These are phyloP conservation scores for Sturmia bella DNA, from an alignment of 2,888 invertebrate species.

Conservation along the genomic window DNA sequence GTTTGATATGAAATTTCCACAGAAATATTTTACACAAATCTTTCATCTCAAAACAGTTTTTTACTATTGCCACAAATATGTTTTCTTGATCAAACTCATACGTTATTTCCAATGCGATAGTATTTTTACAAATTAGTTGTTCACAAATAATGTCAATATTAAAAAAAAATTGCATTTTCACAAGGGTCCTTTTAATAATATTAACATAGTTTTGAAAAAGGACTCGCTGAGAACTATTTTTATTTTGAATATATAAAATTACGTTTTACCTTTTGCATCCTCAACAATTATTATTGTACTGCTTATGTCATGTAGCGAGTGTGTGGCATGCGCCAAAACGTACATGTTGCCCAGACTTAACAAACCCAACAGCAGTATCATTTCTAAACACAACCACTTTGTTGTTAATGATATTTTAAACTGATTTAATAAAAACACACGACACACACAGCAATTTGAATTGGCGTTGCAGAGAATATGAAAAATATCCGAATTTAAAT, in stretches of 20 bases:
- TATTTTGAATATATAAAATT: neutral
- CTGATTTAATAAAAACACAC: slow-evolving; percentile 33
- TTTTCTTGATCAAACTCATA: too few relatives aligned
- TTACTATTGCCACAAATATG: too few relatives aligned
- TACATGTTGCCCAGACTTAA: slow-evolving; percentile 44
- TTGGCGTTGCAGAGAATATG: neutral
- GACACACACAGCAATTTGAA: neutral
- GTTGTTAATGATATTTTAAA: slow-evolving; percentile 33
- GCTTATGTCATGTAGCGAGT: slow-evolving; percentile 73
- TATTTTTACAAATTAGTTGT: too few relatives aligned
- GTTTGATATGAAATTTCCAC: too few relatives aligned
- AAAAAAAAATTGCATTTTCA: too few relatives aligned
- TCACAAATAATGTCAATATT: too few relatives aligned
- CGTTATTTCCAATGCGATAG: too few relatives aligned
- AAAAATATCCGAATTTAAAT: slow-evolving; percentile 2
- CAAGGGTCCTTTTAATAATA: too few relatives aligned
- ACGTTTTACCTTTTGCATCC: slow-evolving; percentile 81
- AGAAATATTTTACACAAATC: too few relatives aligned
- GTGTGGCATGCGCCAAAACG: slow-evolving; percentile 30
- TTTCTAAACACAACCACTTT: slow-evolving; percentile 53
- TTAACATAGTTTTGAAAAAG: too few relatives aligned
- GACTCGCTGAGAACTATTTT: neutral
- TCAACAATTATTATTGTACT: slow-evolving; percentile 82
- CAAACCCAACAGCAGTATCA: slow-evolving; percentile 51
- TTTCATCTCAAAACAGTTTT: too few relatives aligned